Percentiles rank a stretch among this genome's conserved stretches.
Conservation (phyloP, 2,888 invertebrate genomes). For the Chorisops tibialis region DNA sequence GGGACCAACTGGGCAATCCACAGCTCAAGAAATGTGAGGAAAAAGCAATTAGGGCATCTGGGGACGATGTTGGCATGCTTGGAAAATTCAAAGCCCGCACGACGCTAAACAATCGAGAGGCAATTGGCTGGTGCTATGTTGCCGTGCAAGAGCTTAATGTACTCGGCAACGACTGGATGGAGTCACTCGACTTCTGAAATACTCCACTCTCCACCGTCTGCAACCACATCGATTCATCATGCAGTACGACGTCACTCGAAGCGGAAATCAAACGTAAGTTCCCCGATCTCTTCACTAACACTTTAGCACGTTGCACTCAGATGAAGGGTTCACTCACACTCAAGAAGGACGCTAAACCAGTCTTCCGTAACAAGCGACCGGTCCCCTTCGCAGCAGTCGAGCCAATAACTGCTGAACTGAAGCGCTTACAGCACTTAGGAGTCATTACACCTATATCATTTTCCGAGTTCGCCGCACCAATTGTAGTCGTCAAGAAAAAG, state of each 20-base stretch:
- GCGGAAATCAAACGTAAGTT: slow-evolving; percentile 1
- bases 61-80: neutral
- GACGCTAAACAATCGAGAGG: slow-evolving; percentile 1
- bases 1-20: slow-evolving; percentile 14
- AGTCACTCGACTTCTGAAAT: neutral
- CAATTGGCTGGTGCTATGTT: neutral
- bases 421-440: slow-evolving; percentile 1
- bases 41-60: slow-evolving; percentile 12
- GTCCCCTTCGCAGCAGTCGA: neutral
- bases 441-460: slow-evolving; percentile 1
- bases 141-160: neutral
- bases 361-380: neutral
- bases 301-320: neutral
- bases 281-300: neutral
- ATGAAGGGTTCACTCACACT: slow-evolving; percentile 2
- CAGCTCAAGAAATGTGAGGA: neutral
- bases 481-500: slow-evolving; percentile 4
- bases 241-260: neutral
- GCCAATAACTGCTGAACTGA: neutral
- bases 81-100: neutral
- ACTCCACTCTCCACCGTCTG: neutral
- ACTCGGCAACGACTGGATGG: neutral
- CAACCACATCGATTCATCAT: slow-evolving; percentile 1
- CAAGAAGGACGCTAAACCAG: neutral
- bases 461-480: slow-evolving; percentile 5